These are phyloP conservation scores for Urocolius indicus DNA, from an alignment of 2,113 vertebrate species.

Conservation along the genomic window DNA sequence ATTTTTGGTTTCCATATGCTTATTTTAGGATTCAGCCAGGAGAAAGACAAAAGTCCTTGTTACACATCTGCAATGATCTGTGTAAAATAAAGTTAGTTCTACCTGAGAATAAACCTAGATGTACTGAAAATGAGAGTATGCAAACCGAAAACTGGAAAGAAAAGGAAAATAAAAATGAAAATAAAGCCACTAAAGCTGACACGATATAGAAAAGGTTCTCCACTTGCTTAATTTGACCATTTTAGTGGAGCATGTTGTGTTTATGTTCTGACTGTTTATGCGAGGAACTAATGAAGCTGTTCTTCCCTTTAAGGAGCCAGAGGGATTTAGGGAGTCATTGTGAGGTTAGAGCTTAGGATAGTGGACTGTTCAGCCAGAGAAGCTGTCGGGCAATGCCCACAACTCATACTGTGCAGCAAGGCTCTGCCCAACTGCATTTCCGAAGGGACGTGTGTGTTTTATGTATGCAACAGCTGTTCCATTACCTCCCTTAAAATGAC, in stretches of 20 bases:
- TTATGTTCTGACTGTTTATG: slow-evolving; percentile 47
- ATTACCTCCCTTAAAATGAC: slow-evolving; percentile 46
- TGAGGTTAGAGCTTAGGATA: neutral
- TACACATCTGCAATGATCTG: neutral
- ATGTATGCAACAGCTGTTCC: slow-evolving; percentile 58
- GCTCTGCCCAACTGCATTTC: neutral
- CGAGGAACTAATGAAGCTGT: slow-evolving; percentile 36
- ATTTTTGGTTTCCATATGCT: neutral
- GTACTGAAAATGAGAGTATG: neutral
- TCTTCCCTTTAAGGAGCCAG: neutral
- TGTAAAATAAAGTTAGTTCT: neutral
- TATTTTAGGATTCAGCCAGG: neutral
- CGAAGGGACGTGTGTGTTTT: slow-evolving; percentile 17
- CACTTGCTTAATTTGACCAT: slow-evolving; percentile 29
- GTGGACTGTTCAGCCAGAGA: neutral
- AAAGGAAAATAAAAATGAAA: neutral
- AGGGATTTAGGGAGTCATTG: neutral
- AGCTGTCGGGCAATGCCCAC: neutral
- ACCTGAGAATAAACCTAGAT: neutral
- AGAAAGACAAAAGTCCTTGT: neutral
- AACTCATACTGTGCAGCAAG: neutral
- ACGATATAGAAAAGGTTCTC: neutral
- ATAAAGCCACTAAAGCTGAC: neutral
- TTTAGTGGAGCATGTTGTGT: slow-evolving; percentile 56
- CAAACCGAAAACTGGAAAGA: neutral